phyloP scores from a whole-genome alignment of 2,113 vertebrate species.

The Aix galericulata region DNA sequence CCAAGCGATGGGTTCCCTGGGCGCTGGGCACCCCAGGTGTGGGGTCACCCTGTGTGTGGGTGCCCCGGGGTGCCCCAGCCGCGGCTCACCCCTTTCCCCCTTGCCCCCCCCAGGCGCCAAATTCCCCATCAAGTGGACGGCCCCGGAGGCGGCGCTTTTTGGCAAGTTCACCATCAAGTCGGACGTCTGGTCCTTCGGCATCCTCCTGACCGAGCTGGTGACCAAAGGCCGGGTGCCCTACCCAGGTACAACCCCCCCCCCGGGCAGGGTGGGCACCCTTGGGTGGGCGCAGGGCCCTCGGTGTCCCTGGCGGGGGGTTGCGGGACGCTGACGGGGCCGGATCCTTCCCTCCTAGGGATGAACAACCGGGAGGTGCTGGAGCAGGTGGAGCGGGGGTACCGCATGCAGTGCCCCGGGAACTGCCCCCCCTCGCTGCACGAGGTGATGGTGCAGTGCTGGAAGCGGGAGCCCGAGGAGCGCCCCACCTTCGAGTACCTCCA shows the following conservation, averaged over 20 bases:
- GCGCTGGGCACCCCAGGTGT: background rate
- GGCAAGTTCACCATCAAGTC: conserved; percentile 98
- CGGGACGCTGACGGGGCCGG: background rate
- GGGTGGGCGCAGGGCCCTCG: background rate
- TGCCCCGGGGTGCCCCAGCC: background rate
- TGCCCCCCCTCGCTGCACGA: conserved; percentile 92
- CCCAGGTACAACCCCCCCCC: conserved; percentile 84
- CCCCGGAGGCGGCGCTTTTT: conserved; percentile 93
- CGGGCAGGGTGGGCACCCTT: background rate
- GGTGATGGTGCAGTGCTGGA: conserved; percentile 96
- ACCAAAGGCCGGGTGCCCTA: conserved; percentile 98
- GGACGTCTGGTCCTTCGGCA: conserved; percentile 97
- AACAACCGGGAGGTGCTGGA: conserved; percentile 97
- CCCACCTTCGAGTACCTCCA: conserved; percentile 98
- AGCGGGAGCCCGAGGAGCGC: conserved; percentile 90
- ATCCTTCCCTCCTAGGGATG: conserved; percentile 82
- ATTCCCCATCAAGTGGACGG: conserved; percentile 99
- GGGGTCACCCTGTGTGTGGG: accelerated
- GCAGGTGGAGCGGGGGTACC: conserved; percentile 93
- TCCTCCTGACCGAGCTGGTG: conserved; percentile 94
- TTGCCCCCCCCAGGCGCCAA: conserved; percentile 85
- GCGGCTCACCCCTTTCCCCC: background rate
- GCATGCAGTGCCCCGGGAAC: conserved; percentile 88
- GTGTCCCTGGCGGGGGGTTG: background rate
- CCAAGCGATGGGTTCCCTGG: no score